phyloP scores from a whole-genome alignment of 2,888 invertebrate species.

The Xanthia togata region DNA sequence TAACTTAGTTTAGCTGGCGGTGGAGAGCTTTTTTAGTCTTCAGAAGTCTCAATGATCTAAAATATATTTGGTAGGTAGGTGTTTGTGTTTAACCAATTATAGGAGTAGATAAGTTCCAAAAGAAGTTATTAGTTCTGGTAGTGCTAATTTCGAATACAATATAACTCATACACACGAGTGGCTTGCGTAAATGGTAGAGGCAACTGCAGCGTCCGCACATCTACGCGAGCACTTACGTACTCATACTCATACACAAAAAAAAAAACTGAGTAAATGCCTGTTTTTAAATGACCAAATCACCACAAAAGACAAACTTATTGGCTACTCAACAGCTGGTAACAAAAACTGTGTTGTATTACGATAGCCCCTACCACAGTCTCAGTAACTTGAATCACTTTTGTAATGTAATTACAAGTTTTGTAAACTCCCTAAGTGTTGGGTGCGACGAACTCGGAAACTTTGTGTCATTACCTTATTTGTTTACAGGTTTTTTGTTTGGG shows the following conservation, averaged over 20 bases:
- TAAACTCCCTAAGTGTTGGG: constrained; percentile 53
- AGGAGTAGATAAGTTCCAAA: not conserved
- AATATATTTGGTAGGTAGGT: not conserved
- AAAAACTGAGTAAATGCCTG: not conserved
- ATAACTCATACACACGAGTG: no score
- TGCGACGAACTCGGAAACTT: constrained; percentile 44
- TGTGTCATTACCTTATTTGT: constrained; percentile 39
- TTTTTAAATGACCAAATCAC: not conserved
- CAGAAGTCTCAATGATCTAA: not conserved
- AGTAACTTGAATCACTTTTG: constrained; percentile 54
- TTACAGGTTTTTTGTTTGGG: constrained; percentile 14
- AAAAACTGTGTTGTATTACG: constrained; percentile 12
- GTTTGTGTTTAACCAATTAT: not conserved
- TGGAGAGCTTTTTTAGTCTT: no score
- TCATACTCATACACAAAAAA: not conserved
- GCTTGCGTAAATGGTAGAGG: no score
- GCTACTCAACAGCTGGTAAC: not conserved
- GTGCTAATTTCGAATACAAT: not conserved
- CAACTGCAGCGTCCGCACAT: no score
- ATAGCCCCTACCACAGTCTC: constrained; percentile 5
- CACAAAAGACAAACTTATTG: not conserved
- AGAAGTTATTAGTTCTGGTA: not conserved
- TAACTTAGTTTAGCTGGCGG: no score
- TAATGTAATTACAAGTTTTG: constrained; percentile 62
- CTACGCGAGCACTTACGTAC: no score